Evolutionary conservation across 92 coral and sea anemone species (phyloP), one percentile per base, ranked within the genome.

Genomic region (Zoanthus gigantus): DNA sequence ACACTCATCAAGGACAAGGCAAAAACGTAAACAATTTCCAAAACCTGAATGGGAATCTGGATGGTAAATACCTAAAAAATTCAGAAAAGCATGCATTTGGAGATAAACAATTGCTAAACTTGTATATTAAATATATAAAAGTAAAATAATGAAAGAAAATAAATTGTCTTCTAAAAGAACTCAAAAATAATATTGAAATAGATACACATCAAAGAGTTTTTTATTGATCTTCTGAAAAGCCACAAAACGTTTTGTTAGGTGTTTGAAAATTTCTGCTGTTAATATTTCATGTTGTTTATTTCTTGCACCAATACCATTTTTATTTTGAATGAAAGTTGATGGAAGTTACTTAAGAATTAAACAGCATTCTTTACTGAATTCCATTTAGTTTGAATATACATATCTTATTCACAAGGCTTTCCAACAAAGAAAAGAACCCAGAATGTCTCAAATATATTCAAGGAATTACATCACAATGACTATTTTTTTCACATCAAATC

Each of bases 41-140:
- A 94, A 88, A 87, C 96, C 98, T 45, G 93, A 81, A 7, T 96
- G 98, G 98, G 98, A 96, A 76, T 76, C 98, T 34, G 98, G 98
- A 17, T 96, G 98, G 98, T 96, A 78, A 92, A 37, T 44, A 54
- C 28, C 17, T 16, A 63, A 28, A 9, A 23, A 17, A 9, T 17
- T 63, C 9, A 63, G 69, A 63, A 63, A n/a, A 16, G 6, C 9
- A 4, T 4, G 9, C 28, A 17, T 63, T 17, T 63, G 30, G 3
- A 9, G 9, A 63, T 63, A 16, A 14, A 17, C n/a, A 58, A 63
- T n/a, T 50, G 1, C 56, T 50, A 50, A 50, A 50, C 42, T 37
- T 37, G 42, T 37, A 37, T 37, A 37, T 37, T 37, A 37, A 37
- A 23, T 23, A 23, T 37, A 37, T 2, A 37, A 4, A 37, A 37